Percentiles rank a stretch among this genome's conserved stretches.
phyloP scores from a whole-genome alignment of 2,113 vertebrate genomes.

The Mormoops blainvillei region DNA sequence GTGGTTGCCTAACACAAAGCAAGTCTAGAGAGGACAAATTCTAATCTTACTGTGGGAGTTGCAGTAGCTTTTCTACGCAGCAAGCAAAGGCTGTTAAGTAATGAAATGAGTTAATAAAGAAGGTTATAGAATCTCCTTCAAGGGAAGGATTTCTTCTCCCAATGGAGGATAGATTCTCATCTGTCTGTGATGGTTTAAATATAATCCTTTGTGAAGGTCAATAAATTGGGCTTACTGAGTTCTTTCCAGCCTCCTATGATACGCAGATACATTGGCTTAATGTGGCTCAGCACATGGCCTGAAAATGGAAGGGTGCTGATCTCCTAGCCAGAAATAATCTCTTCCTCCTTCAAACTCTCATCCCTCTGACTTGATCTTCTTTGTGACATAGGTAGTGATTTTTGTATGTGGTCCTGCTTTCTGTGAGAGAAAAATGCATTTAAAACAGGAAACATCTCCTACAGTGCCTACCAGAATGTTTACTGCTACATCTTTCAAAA shows the following conservation, averaged over 20 bases:
- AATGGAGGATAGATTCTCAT: conserved; percentile 21
- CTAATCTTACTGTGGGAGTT: neutral
- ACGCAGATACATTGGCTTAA: conserved; percentile 20
- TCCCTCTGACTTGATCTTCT: neutral
- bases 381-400: neutral
- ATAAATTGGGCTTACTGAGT: conserved; percentile 19
- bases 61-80: neutral
- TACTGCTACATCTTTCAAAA: neutral
- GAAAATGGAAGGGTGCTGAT: conserved; percentile 19
- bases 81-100: conserved; percentile 13
- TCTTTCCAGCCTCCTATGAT: neutral
- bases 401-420: neutral
- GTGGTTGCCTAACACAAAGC: neutral
- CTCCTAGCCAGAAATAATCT: neutral
- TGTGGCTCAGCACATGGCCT: neutral
- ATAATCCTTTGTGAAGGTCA: conserved; percentile 65
- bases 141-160: conserved; percentile 22
- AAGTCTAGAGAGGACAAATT: neutral
- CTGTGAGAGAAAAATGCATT: neutral
- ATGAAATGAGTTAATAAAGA: conserved; percentile 46
- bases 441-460: neutral
- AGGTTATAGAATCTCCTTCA: conserved; percentile 42
- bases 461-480: neutral
- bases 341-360: neutral
- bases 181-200: conserved; percentile 48